Base-by-base conservation (phyloP, 2,888 invertebrate species). In the Thecocarcelia acutangulata region DNA sequence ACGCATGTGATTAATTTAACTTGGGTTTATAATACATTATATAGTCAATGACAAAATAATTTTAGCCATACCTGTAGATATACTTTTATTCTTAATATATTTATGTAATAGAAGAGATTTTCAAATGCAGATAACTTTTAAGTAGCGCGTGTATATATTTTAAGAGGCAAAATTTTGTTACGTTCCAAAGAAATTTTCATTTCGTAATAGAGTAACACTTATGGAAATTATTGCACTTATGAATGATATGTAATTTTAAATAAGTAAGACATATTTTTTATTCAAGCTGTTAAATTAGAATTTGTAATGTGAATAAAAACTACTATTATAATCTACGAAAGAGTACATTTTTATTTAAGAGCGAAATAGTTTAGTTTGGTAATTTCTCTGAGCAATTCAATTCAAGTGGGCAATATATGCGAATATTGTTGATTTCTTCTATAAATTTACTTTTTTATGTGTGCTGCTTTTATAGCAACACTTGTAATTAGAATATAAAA, bases 201-300 rank as follows among this genome's bases (percentile, higher is more conserved):
- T 70, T 70, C 42, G 48, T 64, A 72, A 72, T 37, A 76, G 17
- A 61, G 37, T 33, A 54, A 19, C 50, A 48, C 9, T 21, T 52
- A 68, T 76, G 59, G 50, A 76, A 68, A 76, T 59, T 42, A 44
- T 48, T 76, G 52, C 15, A 42, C 13, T 52, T 12, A 42, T 68
- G 15, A 68, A 33, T 52, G 50, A 37, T n/a, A 28, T 66, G 12
- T 17, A 37, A 59, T 56, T 46, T 74, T n/a, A 56, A 64, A 40
- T 21, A 54, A 64, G 6, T 17, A 42, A 13, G 1, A 61, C n/a
- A 52, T 46, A 33, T 24, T 52, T 15, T 54, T 33, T 56, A 17
- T 56, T 17, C 17, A 17, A 42, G 8, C 8, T 15, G 2, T 15
- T 44, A 40, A 42, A 19, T 33, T 33, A 1, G 6, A 19, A 48